Evolutionary conservation across 2,888 invertebrate genomes (phyloP), one percentile per base, ranked within the genome.

Genomic region (Orgyia antiqua): DNA sequence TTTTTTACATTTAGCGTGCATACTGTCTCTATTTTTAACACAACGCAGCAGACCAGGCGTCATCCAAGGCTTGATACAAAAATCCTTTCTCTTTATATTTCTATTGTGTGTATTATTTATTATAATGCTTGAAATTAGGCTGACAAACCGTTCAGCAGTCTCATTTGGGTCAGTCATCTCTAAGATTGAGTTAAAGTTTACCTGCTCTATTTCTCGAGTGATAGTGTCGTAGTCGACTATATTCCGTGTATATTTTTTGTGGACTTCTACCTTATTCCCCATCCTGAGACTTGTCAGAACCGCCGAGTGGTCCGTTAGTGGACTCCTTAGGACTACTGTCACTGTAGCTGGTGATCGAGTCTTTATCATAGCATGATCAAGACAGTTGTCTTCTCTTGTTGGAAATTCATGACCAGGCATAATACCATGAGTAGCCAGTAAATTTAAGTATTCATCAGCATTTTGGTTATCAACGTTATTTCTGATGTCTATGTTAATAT

Each of bases 1-100:
- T 6, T n/a, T 19, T 19, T 27, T 27, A 3, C 5, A 12, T 27
- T 19, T 27, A 11, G 19, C 8, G 7, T 27, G 19, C 27, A 27
- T 27, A 12, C 18, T 11, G 10, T 27, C 27, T 2, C 27, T 18
- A n/a, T 27, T 27, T 19, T 8, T 15, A 1, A 27, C 19, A 12
- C 27, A 27, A 12, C n/a, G n/a, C n/a, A n/a, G n/a, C n/a, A n/a
- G n/a, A n/a, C n/a, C n/a, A n/a, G n/a, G n/a, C n/a, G n/a, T 27
- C 4, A 23, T 23, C 23, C 23, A 23, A 2, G 23, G 23, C n/a
- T 23, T 23, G 2, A 23, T 4, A 10, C 10, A 10, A 23, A 4
- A 10, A 3, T 10, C 5, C 2, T 10, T 23, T 23, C 23, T 23
- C 9, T 9, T 9, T 10, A 4, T 23, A 7, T 4, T 4, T 2